phyloP scores from a whole-genome alignment of 2,797 vertebrate species.

The Anisognathus igniventris region DNA sequence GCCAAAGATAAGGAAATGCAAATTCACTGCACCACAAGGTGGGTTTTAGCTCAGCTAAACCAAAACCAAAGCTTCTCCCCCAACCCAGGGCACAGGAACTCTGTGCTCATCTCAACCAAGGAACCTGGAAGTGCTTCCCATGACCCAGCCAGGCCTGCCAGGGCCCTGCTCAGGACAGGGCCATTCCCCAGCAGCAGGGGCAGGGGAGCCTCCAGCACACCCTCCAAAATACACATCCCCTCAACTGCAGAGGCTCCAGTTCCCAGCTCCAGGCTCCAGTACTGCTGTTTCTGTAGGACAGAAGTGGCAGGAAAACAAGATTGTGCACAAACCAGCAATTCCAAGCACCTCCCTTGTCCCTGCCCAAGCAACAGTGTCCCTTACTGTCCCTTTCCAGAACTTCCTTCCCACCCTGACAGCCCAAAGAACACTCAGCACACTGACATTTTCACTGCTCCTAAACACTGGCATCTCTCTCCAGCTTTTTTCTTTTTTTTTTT shows the following conservation, averaged over 20 bases:
- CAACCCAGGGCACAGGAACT: background rate
- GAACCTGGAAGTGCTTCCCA: background rate
- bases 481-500: background rate
- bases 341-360: background rate
- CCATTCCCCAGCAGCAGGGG: background rate
- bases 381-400: background rate
- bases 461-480: background rate
- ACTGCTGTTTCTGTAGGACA: background rate
- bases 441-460: background rate
- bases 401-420: background rate
- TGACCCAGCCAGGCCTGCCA: background rate
- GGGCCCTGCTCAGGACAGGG: accelerated
- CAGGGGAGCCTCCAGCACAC: background rate
- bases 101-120: background rate
- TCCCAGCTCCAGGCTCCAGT: background rate
- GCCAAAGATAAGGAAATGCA: background rate
- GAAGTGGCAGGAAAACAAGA: background rate
- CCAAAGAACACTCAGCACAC: background rate
- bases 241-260: background rate
- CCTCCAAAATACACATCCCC: background rate
- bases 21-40: background rate
- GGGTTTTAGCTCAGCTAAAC: background rate
- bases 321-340: accelerated
- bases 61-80: background rate
- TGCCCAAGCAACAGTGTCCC: background rate